Evolutionary conservation across 2,113 vertebrate genomes (phyloP), one percentile per base, ranked within the genome.

Genomic region (Condylura cristata): DNA sequence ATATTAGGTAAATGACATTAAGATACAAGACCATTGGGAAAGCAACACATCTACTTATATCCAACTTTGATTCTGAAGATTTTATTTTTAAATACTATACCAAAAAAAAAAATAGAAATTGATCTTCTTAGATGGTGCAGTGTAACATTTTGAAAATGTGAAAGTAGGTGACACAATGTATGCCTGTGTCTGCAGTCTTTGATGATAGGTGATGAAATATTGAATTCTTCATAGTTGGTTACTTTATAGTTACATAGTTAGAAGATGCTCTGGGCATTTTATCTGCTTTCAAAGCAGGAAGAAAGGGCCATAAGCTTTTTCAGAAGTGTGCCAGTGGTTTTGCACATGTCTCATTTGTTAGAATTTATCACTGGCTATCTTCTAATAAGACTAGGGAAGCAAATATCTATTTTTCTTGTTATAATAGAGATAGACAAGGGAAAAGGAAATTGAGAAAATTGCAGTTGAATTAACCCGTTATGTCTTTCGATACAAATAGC

Each of bases 361-460:
- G 89, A 86, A 80, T 7, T 70, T 83, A 1, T 78, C 39, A 28
- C 32, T 86, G 63, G 3, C 34, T 93, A 0, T 86, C 22, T 79
- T 71, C 8, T 92, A 48, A 68, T 37, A 32, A 71, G n/a, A 2
- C 8, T 72, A 44, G 37, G 34, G 86, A 86, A 75, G 44, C 70
- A 93, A 37, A 63, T 71, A 84, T 8, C 60, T 61, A 87, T 82
- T 58, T 84, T 63, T n/a, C 12, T 16, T 13, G 53, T 93, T 65
- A 71, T 60, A 84, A 6, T 63, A 65, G 65, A 86, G 28, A 44
- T 18, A 65, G 51, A 16, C 39, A 80, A 83, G 51, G 65, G 30
- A 83, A 94, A 82, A 61, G 60, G 28, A 17, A 86, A 6, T 91
- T 92, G 48, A 92, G 56, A 84, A 91, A 84, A 91, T 56, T 93